Base-by-base conservation (phyloP, 1,140 invertebrate genomes). In the Drosophila pseudoobscura region DNA sequence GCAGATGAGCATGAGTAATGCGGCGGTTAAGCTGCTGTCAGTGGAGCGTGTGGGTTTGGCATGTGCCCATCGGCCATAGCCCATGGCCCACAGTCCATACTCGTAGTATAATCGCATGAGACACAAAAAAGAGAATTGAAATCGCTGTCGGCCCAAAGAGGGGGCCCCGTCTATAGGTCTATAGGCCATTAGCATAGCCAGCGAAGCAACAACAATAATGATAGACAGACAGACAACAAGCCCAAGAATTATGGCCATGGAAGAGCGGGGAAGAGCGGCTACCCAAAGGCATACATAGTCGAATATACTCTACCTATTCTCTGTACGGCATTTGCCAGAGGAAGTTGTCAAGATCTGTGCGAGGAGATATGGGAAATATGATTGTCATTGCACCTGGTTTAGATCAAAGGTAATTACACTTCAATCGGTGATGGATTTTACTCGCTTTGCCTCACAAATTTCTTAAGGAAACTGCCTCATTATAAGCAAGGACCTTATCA, bases 171-270 rank as follows among this genome's bases (percentile, higher is more conserved):
- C 26, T 53, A 61, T 56, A 69, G 44, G 35, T 13, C 35, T 39
- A 13, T 58, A 45, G 57, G 66, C 74, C 74, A 87, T 85, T 85
- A 85, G 68, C 74, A 53, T 58, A 71, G 78, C 26, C 80, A 87
- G 45, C 80, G 60, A 55, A 70, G 59, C 78, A 80, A 69, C 22
- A 54, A 69, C 35, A 35, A 68, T 50, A 41, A 39, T 39, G 5
- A 26, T 26, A 17, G 20, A 20, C 2, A 20, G 35, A 13, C 11
- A 39, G 35, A 39, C 35, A 56, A 53, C 29, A 56, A 50, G 60
- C 26, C 44, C 13, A 43, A 63, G 49, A 65, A 65, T 65, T 64
- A 75, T 57, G 70, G 35, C 61, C 44, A 57, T 17, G 20, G 6
- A 51, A 5, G 39, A 70, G 41, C 26, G 46, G 43, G 15, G 59